Base-by-base conservation (phyloP, 2,888 invertebrate species). In the Rhingia rostrata region DNA sequence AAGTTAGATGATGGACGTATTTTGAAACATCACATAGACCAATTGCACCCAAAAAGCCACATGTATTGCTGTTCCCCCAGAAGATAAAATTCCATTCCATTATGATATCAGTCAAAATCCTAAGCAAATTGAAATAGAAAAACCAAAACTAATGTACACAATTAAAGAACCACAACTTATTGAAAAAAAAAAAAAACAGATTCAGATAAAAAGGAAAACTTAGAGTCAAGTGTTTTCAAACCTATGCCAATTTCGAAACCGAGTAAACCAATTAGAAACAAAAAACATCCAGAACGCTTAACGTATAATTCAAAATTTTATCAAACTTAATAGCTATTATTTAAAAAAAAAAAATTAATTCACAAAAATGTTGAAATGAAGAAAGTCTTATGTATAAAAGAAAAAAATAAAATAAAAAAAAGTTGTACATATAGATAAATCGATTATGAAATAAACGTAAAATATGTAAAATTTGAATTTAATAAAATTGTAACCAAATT, bases 81-180 rank as follows among this genome's bases (percentile, higher is more conserved):
- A 56, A 67, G 67, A 67, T 56, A 45, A 45, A 56, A 67, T 67
- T 56, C 45, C 56, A 45, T 47, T 12, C 30, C 47, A 56, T 47
- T 56, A 69, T 49, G 69, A 56, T 69, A 35, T 58, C 1, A 56
- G 47, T n/a, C n/a, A n/a, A n/a, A n/a, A n/a, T n/a, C n/a, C n/a
- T n/a, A n/a, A n/a, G n/a, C n/a, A n/a, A n/a, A 30, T 3, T 45
- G 37, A 45, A 67, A 33, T 35, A 10, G 14, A 56, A 58, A 37
- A 47, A 22, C 64, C 51, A 6, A 69, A 56, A 56, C 37, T 47
- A 6, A 37, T 47, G 9, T 37, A 56, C 37, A 39, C 30, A 0
- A 56, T 47, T 69, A 39, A 69, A 30, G 56, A 47, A 58, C 54
- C 32, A 3, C 43, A 43, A 56, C 6, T 3, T 41, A 9, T 41